Conservation (phyloP, 2,113 vertebrate species). For the Bujurquina vittata region DNA sequence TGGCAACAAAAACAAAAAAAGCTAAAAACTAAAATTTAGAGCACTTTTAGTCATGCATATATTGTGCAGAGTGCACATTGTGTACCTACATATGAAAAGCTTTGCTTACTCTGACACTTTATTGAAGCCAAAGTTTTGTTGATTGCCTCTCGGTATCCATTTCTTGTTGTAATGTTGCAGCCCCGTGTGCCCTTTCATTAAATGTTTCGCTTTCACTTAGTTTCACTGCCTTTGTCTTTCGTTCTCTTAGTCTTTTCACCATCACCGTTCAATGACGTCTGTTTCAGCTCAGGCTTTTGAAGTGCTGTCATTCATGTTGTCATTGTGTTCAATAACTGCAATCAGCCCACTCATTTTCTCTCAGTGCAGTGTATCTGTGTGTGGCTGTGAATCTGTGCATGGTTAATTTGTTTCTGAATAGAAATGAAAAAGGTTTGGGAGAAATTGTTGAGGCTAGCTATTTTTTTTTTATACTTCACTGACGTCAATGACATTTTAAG, state of each 20-base stretch:
- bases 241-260: constrained; percentile 18
- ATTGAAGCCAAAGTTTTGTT: background rate
- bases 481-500: constrained; percentile 70
- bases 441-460: constrained; percentile 35
- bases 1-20: background rate
- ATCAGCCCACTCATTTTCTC: constrained; percentile 61
- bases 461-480: constrained; percentile 17
- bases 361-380: background rate
- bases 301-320: constrained; percentile 65
- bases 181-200: background rate
- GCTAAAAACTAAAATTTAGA: background rate
- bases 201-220: background rate
- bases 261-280: constrained; percentile 60
- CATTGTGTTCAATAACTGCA: constrained; percentile 60
- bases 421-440: constrained; percentile 35
- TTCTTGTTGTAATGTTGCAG: background rate
- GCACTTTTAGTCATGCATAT: background rate
- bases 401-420: constrained; percentile 36
- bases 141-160: background rate
- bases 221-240: background rate
- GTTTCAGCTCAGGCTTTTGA: constrained; percentile 48
- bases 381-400: background rate
- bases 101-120: background rate
- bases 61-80: background rate
- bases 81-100: background rate